phyloP scores from a whole-genome alignment of 2,113 vertebrate genomes.

The Quiscalus mexicanus region DNA sequence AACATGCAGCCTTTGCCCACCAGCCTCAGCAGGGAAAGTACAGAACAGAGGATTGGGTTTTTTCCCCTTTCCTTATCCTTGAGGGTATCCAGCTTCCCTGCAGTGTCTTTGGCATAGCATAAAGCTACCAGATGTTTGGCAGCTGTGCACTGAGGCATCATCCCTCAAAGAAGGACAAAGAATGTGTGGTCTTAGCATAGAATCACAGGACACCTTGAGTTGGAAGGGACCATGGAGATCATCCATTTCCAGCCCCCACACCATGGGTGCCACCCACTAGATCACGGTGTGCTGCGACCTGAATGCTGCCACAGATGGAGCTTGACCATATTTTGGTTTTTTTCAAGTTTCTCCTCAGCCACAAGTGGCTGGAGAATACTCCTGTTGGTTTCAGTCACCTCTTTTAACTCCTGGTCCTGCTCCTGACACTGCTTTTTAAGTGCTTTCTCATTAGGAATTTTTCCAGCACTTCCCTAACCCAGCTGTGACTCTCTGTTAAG shows the following conservation, averaged over 20 bases:
- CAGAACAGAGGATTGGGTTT: background rate
- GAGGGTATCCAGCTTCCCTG: background rate
- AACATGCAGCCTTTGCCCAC: background rate
- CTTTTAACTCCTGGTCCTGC: background rate
- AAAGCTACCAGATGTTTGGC: background rate
- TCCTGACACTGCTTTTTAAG: background rate
- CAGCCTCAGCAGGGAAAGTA: background rate
- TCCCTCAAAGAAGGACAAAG: background rate
- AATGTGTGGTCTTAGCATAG: background rate
- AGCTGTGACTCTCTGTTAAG: background rate
- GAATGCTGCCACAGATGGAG: accelerated
- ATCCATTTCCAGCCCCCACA: accelerated
- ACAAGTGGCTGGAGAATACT: background rate
- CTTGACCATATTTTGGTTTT: background rate
- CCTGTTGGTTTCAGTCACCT: background rate
- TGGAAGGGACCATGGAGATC: background rate
- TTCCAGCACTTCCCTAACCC: background rate
- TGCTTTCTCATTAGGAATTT: background rate
- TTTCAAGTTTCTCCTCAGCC: background rate
- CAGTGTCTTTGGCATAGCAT: background rate
- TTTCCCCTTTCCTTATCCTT: background rate
- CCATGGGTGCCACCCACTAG: background rate
- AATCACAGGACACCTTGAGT: background rate
- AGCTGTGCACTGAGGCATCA: background rate
- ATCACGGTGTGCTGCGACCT: too few species aligned